phyloP scores from a whole-genome alignment of 92 coral and sea anemone species.

The Epizoanthus rinbou region DNA sequence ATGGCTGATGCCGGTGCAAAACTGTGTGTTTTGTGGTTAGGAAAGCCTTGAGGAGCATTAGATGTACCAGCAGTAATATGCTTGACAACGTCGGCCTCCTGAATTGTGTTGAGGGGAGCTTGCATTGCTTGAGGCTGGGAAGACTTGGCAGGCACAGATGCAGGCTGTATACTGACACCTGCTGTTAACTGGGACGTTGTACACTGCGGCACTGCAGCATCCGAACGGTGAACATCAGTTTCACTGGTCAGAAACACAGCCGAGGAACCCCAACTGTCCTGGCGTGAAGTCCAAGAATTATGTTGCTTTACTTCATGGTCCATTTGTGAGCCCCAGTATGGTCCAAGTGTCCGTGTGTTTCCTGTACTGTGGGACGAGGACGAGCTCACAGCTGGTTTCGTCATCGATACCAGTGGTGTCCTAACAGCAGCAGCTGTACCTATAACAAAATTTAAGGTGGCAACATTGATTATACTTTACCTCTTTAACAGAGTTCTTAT shows the following conservation, averaged over 20 bases:
- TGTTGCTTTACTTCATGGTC: background rate
- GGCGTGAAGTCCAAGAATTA: background rate
- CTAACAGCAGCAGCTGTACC: background rate
- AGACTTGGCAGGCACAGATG: background rate
- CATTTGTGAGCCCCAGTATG: background rate
- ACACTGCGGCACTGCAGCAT: background rate
- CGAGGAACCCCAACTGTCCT: background rate
- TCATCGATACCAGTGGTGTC: background rate
- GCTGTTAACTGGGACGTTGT: constrained; percentile 1
- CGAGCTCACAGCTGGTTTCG: background rate
- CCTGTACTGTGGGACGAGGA: background rate
- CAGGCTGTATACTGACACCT: background rate
- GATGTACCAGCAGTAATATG: background rate
- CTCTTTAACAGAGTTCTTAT: too few relatives aligned
- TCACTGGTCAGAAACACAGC: background rate
- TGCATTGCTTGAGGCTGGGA: constrained; percentile 13
- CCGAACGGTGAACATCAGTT: background rate
- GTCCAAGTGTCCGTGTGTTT: background rate
- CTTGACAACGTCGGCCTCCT: background rate
- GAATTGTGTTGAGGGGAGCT: background rate
- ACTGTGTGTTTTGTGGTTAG: background rate
- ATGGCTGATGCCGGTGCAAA: background rate
- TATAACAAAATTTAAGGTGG: background rate
- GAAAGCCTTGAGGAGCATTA: background rate
- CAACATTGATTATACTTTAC: too few relatives aligned